These are phyloP conservation scores for Nipponacmea schrenckii DNA, from an alignment of 2,888 invertebrate species.

Conservation along the genomic window DNA sequence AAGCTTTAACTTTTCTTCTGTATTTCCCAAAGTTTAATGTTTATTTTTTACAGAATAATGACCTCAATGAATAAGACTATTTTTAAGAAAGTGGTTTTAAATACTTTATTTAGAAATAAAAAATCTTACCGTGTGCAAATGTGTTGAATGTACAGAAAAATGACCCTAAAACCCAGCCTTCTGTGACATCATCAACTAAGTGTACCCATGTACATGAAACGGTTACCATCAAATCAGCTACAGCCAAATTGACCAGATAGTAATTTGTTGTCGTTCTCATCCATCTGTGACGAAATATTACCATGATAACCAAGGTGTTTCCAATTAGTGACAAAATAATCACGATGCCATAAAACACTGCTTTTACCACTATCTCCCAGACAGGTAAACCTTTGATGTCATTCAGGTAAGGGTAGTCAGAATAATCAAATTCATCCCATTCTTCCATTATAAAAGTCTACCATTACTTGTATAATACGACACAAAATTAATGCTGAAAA, in stretches of 20 bases:
- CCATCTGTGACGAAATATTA: constrained; percentile 29
- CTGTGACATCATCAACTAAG: constrained; percentile 79
- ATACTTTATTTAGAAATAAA: too few relatives aligned
- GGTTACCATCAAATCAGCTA: constrained; percentile 42
- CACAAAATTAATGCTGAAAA: too few relatives aligned
- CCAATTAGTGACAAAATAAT: constrained; percentile 28
- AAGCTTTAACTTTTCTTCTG: too few relatives aligned
- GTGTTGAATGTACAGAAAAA: constrained; percentile 82
- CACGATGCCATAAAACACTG: constrained; percentile 22
- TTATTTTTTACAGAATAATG: too few relatives aligned
- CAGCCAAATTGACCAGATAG: constrained; percentile 47
- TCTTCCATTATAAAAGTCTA: too few relatives aligned
- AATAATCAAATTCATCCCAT: constrained; percentile 8
- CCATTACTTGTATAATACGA: too few relatives aligned
- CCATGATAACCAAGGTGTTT: constrained; percentile 28
- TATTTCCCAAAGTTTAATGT: too few relatives aligned
- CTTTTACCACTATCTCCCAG: constrained; percentile 30
- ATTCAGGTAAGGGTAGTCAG: constrained; percentile 11
- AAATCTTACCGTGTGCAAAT: constrained; percentile 77
- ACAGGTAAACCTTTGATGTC: constrained; percentile 10
- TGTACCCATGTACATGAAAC: constrained; percentile 79
- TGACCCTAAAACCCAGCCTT: constrained; percentile 79
- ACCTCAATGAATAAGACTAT: too few relatives aligned
- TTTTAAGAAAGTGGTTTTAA: too few relatives aligned
- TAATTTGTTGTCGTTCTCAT: constrained; percentile 50